phyloP scores from a whole-genome alignment of 2,113 vertebrate species.

The Mastomys natalensis region DNA sequence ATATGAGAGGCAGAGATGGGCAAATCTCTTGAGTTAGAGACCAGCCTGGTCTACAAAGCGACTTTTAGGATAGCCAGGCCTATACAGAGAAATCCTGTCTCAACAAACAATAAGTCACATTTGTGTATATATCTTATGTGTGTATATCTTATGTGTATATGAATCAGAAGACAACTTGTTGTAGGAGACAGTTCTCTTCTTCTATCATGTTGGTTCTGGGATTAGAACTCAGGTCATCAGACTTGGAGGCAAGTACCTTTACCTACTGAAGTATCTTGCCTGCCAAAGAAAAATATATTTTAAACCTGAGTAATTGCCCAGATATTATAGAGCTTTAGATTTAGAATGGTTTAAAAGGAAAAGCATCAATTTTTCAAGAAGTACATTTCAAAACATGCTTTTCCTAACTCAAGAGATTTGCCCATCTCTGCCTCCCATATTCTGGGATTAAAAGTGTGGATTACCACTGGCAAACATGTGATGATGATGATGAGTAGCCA shows the following conservation, averaged over 20 bases:
- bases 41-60: not conserved
- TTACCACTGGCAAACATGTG: not conserved
- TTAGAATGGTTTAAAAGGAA: not conserved
- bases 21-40: no score
- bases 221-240: not conserved
- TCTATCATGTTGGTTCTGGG: not conserved
- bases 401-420: not conserved
- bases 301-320: constrained; percentile 36
- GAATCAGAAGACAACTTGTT: not conserved
- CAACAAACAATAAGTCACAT: not conserved
- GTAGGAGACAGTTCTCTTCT: not conserved
- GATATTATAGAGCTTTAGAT: constrained; percentile 1
- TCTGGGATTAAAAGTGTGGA: not conserved
- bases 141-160: not conserved
- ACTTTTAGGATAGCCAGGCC: not conserved
- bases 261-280: not conserved
- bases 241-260: not conserved
- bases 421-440: not conserved
- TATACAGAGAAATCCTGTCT: not conserved
- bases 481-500: no score
- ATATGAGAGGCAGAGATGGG: no score
- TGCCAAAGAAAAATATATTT: constrained; percentile 1
- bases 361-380: constrained; percentile 42
- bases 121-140: no score
- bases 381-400: constrained; percentile 45